Conservation (phyloP, 2,797 vertebrate genomes). For the Pristis pectinata region DNA sequence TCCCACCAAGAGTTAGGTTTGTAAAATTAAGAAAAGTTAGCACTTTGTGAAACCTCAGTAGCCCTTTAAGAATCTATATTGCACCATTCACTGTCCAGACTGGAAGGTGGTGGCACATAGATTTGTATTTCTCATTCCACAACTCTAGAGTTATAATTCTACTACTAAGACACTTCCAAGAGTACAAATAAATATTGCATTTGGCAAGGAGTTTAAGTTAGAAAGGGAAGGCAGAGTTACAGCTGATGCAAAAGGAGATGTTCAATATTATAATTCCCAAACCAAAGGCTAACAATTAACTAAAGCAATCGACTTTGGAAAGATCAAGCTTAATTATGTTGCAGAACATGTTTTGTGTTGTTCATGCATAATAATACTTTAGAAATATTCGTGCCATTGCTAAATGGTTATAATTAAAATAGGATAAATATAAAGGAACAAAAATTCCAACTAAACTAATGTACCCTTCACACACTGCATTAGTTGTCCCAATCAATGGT, state of each 20-base stretch:
- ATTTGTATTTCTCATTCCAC: neutral
- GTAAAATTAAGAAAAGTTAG: neutral
- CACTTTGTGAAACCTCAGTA: neutral
- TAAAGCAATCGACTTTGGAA: neutral
- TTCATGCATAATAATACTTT: neutral
- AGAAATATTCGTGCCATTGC: neutral
- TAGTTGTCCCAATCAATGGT: slow-evolving; percentile 24
- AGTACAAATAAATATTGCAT: slow-evolving; percentile 3
- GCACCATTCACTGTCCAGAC: neutral
- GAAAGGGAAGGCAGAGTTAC: neutral
- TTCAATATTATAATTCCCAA: neutral
- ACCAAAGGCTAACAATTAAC: neutral
- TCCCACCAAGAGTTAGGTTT: neutral
- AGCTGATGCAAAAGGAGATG: neutral
- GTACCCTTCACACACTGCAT: slow-evolving; percentile 26
- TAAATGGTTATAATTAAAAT: neutral
- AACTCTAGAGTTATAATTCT: neutral
- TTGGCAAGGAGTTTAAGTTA: neutral
- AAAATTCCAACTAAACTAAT: slow-evolving; percentile 2
- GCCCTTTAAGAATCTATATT: neutral
- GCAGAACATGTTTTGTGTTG: neutral
- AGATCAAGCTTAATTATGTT: no score
- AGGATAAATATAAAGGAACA: neutral
- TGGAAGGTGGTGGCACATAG: neutral
- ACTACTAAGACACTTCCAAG: neutral